Evolutionary conservation across 2,113 vertebrate species (phyloP).

Genomic region (Paradisaea rubra): DNA sequence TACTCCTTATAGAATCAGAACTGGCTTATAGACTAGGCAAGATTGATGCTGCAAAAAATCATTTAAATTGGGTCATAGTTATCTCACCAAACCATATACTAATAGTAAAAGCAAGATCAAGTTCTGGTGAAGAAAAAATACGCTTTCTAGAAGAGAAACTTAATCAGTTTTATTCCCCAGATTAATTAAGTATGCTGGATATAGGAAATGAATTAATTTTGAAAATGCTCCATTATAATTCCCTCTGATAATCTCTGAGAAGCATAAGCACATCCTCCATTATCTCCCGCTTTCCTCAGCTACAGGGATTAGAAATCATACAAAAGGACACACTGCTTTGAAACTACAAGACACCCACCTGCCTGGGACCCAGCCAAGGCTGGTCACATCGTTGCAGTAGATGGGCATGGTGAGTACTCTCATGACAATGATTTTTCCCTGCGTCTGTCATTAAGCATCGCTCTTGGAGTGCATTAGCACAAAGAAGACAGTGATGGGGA

Average conservation of each 20-base stretch:
- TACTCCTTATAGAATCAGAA: not conserved
- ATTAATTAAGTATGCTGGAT: slow-evolving; percentile 15
- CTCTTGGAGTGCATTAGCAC: not conserved
- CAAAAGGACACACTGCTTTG: not conserved
- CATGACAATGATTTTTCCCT: not conserved
- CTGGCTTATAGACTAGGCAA: not conserved
- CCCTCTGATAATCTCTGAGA: slow-evolving; percentile 19
- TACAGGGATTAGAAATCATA: not conserved
- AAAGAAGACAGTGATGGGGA: not conserved
- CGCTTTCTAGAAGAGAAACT: not conserved
- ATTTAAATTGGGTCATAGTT: not conserved
- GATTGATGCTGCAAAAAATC: not conserved
- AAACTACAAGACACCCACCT: not conserved
- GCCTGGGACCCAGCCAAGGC: not conserved
- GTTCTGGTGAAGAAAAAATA: not conserved
- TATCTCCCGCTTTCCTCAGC: not conserved
- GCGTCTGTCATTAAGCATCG: not conserved
- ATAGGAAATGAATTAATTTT: slow-evolving; percentile 33
- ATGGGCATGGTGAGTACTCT: not conserved
- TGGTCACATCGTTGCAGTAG: not conserved
- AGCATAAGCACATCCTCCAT: not conserved
- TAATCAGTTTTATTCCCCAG: slow-evolving; percentile 27
- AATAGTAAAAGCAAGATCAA: not conserved
- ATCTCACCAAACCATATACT: not conserved
- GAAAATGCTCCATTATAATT: slow-evolving; percentile 2